Base-by-base conservation (phyloP, 2,797 vertebrate genomes). In the Xerus rutilus region DNA sequence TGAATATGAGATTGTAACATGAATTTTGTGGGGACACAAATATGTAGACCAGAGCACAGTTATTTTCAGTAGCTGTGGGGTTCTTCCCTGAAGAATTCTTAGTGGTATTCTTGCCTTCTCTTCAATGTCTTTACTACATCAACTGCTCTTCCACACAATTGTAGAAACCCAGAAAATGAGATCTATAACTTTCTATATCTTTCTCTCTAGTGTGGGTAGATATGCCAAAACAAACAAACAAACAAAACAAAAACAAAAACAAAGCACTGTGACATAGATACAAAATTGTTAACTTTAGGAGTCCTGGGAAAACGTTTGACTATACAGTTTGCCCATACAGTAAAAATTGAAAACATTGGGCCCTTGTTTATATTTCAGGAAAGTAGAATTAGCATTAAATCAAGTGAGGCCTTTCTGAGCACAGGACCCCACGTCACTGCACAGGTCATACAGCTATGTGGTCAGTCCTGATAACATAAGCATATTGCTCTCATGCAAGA, bases 371-470 rank as follows among this genome's bases (percentile, higher is more conserved):
- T 1, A 35, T 73, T 72, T 89, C 21, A 84, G 54, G 49, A 59
- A 13, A 49, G 32, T 1, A 21, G 20, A 10, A 54, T 5, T 5
- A 67, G 17, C 20, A 64, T 17, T 13, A 65, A 86, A n/a, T 17
- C 25, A n/a, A 35, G 14, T 21, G 3, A 2, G 8, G 7, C 3
- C 0, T 7, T 76, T 86, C 43, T 72, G 47, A 65, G 28, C 30
- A 32, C 0, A 1, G 49, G 18, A 14, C 30, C 78, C 5, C 4
- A 8, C 0, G 13, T 35, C n/a, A 52, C 30, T 59, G 0, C 9
- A 0, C 2, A 13, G 9, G n/a, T 39, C 64, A 45, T 47, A 81
- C 5, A 28, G 45, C 5, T 6, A 13, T 0, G n/a, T 0, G 11
- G 4, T 17, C 39, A 12, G 0, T 47, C 59, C n/a, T 30, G 8